A percentile compares a stretch with the other conserved stretches of the same genome.
Evolutionary conservation across 2,888 invertebrate species (phyloP).

Genomic region (Meghimatium bilineatum): DNA sequence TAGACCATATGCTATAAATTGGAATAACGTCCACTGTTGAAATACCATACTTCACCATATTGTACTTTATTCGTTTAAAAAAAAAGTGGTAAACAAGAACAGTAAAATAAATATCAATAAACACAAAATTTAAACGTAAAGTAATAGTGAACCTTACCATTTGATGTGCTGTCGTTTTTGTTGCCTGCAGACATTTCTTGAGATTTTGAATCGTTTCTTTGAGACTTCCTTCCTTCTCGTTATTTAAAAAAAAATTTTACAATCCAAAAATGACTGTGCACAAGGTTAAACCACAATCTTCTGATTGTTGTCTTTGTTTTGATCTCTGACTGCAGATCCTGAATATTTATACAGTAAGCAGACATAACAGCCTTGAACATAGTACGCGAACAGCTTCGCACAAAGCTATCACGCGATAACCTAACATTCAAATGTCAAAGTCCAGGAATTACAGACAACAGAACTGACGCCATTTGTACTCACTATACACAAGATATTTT

Average conservation of each 20-base stretch:
- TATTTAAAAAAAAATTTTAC: background rate
- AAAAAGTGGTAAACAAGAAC: background rate
- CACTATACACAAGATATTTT: background rate
- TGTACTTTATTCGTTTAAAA: too few relatives aligned
- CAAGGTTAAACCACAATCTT: too few relatives aligned
- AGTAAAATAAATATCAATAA: background rate
- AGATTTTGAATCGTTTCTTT: background rate
- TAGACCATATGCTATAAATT: too few relatives aligned
- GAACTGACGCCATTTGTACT: background rate
- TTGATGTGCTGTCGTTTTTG: background rate
- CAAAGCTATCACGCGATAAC: background rate
- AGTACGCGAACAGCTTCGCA: background rate
- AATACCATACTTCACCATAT: too few relatives aligned
- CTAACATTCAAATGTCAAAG: background rate
- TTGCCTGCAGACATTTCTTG: slow-evolving; percentile 3
- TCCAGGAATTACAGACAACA: background rate
- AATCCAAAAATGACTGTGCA: background rate
- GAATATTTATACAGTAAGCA: background rate
- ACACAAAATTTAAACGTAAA: too few relatives aligned
- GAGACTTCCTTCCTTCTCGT: background rate
- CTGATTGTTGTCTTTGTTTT: background rate
- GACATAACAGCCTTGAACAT: background rate
- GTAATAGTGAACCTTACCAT: background rate
- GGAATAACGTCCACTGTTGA: too few relatives aligned
- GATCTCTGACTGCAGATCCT: background rate